Evolutionary conservation across 2,113 vertebrate genomes (phyloP).

Genomic region (Channa argus): DNA sequence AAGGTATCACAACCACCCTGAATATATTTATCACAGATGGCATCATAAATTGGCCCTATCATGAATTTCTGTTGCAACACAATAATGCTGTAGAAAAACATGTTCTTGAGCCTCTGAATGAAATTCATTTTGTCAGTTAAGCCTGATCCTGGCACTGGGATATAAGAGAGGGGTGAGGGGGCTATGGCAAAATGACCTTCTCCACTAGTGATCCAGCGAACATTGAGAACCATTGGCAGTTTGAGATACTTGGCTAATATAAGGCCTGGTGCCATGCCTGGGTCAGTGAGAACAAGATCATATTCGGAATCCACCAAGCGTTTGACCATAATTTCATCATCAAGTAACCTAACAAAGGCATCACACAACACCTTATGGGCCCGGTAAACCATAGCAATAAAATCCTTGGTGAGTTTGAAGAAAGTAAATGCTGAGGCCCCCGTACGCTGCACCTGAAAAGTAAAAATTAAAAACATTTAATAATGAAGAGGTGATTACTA

Average conservation of each 20-base stretch:
- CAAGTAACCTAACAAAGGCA: slow-evolving; percentile 38
- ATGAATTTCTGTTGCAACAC: slow-evolving; percentile 59
- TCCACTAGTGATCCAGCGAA: slow-evolving; percentile 78
- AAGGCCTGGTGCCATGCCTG: slow-evolving; percentile 65
- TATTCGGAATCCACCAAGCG: slow-evolving; percentile 62
- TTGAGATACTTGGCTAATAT: slow-evolving; percentile 79
- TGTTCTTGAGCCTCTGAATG: slow-evolving; percentile 77
- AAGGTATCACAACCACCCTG: slow-evolving; percentile 67
- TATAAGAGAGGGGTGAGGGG: slow-evolving; percentile 81
- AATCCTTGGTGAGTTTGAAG: slow-evolving; percentile 51
- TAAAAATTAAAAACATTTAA: not conserved
- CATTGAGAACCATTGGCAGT: slow-evolving; percentile 80
- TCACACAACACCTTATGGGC: slow-evolving; percentile 33
- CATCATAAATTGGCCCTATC: slow-evolving; percentile 70
- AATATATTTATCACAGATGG: slow-evolving; percentile 73
- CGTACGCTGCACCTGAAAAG: slow-evolving; percentile 57
- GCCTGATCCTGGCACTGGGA: slow-evolving; percentile 78
- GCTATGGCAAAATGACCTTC: slow-evolving; percentile 78
- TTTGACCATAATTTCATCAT: slow-evolving; percentile 54
- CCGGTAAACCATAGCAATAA: slow-evolving; percentile 2
- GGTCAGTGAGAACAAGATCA: slow-evolving; percentile 81
- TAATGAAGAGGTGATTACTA: not conserved
- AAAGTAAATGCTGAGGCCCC: slow-evolving; percentile 30
- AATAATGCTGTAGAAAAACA: slow-evolving; percentile 53
- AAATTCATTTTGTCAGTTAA: slow-evolving; percentile 81